Conservation (phyloP, 2,797 vertebrate genomes). For the Hemitrygon akajei region DNA sequence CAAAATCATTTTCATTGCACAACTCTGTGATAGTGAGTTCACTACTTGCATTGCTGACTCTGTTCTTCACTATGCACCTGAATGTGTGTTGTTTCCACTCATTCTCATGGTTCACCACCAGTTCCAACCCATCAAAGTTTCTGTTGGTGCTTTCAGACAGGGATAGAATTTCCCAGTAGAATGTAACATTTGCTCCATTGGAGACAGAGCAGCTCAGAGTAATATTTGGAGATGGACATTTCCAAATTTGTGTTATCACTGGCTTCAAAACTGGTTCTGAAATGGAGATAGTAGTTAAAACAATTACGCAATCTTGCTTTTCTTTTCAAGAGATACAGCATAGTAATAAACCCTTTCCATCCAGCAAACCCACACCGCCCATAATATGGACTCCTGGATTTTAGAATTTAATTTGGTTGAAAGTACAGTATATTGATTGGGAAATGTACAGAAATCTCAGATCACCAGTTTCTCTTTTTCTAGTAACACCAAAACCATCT, state of each 20-base stretch:
- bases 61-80: neutral
- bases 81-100: neutral
- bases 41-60: neutral
- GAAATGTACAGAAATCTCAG: neutral
- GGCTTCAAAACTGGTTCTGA: neutral
- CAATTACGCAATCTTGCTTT: neutral
- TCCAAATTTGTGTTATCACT: neutral
- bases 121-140: too few relatives aligned
- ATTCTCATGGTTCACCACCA: neutral
- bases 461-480: too few relatives aligned
- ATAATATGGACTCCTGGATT: neutral
- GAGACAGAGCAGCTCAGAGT: neutral
- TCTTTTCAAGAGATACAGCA: too few relatives aligned
- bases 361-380: too few relatives aligned
- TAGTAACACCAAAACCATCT: too few relatives aligned
- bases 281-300: neutral
- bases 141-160: neutral
- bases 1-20: neutral
- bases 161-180: neutral
- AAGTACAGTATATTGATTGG: neutral
- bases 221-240: neutral
- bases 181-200: neutral
- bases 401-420: neutral
- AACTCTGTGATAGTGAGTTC: too few relatives aligned
- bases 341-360: too few relatives aligned